Evolutionary conservation across 2,797 vertebrate species (phyloP), one percentile per base, ranked within the genome.

Genomic region (Crocidura indochinensis): DNA sequence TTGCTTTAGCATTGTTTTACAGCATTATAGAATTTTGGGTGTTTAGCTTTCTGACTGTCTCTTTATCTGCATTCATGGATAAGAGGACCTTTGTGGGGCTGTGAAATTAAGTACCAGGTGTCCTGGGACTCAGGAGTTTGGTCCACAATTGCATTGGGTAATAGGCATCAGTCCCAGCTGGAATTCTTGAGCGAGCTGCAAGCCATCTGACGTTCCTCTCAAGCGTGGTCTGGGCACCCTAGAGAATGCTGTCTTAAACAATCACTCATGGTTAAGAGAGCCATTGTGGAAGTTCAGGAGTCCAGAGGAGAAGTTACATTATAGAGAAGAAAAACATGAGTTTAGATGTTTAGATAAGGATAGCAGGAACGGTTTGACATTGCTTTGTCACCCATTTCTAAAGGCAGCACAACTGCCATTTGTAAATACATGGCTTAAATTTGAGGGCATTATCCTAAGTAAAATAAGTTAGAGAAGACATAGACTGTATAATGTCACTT

Each of bases 401-500:
- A 90, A 75, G 62, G 44, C 4, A 15, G 44, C 26, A 26, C 51
- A 76, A 15, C 64, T 47, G 75, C 31, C 65, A 56, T 29, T 67
- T 67, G 47, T 8, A 15, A 68, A 60, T 67, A 69, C 11, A 20
- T 60, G 38, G 49, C 14, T 83, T 38, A 24, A 76, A 1, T 72
- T 51, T 29, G 29, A 76, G 31, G 38, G 10, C 27, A 22, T 69
- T 83, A 47, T 20, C 10, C 10, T 47, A 56, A 75, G 15, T 90
- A 31, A 69, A 90, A 27, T 83, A 76, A 90, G 27, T 26, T 49
- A 31, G 51, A 83, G 14, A 69, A 49, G 64, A 77, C 15, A 73
- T 73, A 49, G 56, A 60, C 26, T 29, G 14, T 71, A 19, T 60
- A 14, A 53, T 77, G 47, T 67, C 62, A 44, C 26, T 49, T 56